Conservation (phyloP, 2,797 vertebrate species). For the Echeneis naucrates region DNA sequence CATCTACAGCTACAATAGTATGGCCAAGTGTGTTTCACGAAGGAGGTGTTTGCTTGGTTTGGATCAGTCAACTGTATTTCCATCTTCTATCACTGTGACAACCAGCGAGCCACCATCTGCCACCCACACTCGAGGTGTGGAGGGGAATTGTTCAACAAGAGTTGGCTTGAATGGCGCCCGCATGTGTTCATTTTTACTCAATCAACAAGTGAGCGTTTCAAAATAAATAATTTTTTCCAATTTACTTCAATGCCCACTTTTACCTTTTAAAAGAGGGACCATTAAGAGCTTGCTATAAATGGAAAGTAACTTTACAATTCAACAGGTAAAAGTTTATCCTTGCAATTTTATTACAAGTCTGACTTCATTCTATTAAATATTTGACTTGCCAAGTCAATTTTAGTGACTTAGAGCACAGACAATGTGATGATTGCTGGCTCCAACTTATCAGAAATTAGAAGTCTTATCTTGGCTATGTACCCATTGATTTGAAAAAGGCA, state of each 20-base stretch:
- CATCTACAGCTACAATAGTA: constrained; percentile 30
- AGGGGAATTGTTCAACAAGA: constrained; percentile 51
- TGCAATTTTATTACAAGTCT: constrained; percentile 37
- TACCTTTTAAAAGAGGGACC: not conserved
- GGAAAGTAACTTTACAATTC: constrained; percentile 38
- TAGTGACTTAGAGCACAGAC: constrained; percentile 53
- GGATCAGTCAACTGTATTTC: constrained; percentile 62
- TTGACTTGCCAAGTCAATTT: constrained; percentile 68
- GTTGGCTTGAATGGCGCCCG: constrained; percentile 39
- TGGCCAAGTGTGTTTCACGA: constrained; percentile 28
- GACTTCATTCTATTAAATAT: constrained; percentile 46
- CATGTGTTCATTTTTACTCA: constrained; percentile 29
- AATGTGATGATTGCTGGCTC: constrained; percentile 60
- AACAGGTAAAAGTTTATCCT: constrained; percentile 48
- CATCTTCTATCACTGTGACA: constrained; percentile 64
- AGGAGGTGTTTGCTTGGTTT: constrained; percentile 59
- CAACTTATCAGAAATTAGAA: constrained; percentile 76
- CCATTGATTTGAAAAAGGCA: constrained; percentile 55
- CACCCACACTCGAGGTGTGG: constrained; percentile 63
- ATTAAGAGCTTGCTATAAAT: constrained; percentile 16
- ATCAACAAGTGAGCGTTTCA: constrained; percentile 42
- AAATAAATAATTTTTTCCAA: constrained; percentile 5
- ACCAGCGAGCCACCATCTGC: constrained; percentile 68
- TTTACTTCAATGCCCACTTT: not conserved
- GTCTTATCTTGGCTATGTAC: constrained; percentile 72